Evolutionary conservation across 2,113 vertebrate genomes (phyloP).

Genomic region (Poecile atricapillus): DNA sequence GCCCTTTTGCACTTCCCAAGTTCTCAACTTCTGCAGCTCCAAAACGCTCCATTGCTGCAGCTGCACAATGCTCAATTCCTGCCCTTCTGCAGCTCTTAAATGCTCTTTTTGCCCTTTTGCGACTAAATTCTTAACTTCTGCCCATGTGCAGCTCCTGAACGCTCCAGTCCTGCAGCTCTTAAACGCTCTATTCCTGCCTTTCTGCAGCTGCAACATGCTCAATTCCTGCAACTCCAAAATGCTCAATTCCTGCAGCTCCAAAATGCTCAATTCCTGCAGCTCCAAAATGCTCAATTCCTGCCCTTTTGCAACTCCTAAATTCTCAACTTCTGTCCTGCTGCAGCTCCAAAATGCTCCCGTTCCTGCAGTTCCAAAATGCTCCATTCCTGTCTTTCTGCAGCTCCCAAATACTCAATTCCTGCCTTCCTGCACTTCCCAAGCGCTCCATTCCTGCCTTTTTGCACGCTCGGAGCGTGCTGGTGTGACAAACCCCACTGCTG

Average conservation of each 20-base stretch:
- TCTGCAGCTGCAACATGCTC: neutral
- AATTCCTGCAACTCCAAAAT: neutral
- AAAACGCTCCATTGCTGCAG: neutral
- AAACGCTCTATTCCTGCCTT: neutral
- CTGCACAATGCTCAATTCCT: neutral
- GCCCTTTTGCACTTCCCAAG: neutral
- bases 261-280: neutral
- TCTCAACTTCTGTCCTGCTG: no score
- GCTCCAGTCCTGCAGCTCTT: neutral
- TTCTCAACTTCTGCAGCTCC: neutral
- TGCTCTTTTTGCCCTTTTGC: neutral
- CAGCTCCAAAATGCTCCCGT: neutral
- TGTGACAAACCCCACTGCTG: conserved; percentile 26
- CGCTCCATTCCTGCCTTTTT: neutral
- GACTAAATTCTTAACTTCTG: neutral
- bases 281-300: neutral
- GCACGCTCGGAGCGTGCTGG: neutral
- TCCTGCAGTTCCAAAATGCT: neutral
- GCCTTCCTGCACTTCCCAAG: no score
- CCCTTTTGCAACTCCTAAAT: no score
- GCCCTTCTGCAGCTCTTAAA: neutral
- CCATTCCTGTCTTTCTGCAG: neutral
- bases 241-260: neutral
- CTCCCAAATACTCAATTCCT: accelerated
- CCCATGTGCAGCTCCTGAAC: neutral